Evolutionary conservation across 2,797 vertebrate species (phyloP).

Genomic region (Melanogrammus aeglefinus): DNA sequence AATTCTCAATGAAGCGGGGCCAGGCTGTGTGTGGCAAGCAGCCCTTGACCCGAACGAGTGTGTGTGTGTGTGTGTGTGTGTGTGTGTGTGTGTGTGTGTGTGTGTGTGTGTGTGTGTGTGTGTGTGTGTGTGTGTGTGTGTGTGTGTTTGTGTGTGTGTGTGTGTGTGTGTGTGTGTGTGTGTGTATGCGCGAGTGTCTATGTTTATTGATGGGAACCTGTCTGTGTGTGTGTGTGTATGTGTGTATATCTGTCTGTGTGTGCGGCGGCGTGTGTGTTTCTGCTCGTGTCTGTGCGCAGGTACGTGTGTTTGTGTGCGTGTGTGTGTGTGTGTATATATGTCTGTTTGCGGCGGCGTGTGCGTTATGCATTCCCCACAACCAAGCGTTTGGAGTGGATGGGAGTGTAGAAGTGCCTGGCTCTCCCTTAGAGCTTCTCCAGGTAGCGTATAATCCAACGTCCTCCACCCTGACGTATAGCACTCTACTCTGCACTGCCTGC

Average conservation of each 20-base stretch:
- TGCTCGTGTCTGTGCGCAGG: no score
- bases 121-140: no score
- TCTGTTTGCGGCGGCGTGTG: no score
- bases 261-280: no score
- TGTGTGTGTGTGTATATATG: no score
- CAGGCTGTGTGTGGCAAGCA: slow-evolving; percentile 43
- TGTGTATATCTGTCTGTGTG: no score
- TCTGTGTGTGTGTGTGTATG: no score
- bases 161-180: no score
- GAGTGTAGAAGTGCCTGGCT: slow-evolving; percentile 37
- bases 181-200: no score
- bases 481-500: slow-evolving; percentile 25
- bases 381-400: slow-evolving; percentile 36
- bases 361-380: slow-evolving; percentile 11
- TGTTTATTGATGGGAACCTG: no score
- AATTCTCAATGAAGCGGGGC: slow-evolving; percentile 48
- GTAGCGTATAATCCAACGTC: slow-evolving; percentile 30
- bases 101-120: background rate
- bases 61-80: background rate
- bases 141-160: no score
- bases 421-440: slow-evolving; percentile 23
- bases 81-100: background rate
- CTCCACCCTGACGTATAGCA: slow-evolving; percentile 27
- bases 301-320: no score
- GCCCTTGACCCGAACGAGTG: slow-evolving; percentile 51